Conservation (phyloP, 2,797 vertebrate species). For the Sebastes oblongus region DNA sequence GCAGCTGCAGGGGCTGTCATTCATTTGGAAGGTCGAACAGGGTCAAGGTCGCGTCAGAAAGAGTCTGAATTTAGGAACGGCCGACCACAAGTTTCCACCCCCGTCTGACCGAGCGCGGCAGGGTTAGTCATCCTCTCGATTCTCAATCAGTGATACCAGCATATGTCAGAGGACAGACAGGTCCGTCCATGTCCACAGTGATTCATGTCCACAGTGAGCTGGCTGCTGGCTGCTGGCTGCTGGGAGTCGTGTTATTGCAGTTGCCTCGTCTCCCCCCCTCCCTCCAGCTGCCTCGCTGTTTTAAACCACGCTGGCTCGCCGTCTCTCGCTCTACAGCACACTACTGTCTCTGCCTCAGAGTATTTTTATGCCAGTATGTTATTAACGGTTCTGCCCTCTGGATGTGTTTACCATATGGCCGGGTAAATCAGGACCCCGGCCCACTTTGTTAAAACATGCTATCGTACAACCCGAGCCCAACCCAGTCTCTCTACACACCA, state of each 20-base stretch:
- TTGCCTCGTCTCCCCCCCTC: slow-evolving; percentile 54
- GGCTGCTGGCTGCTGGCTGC: slow-evolving; percentile 43
- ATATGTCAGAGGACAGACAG: slow-evolving; percentile 66
- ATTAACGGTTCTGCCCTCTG: slow-evolving; percentile 49
- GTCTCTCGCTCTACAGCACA: slow-evolving; percentile 25
- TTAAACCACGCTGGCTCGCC: slow-evolving; percentile 57
- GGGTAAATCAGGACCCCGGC: slow-evolving; percentile 37
- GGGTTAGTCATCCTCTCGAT: slow-evolving; percentile 71
- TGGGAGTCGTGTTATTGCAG: slow-evolving; percentile 65
- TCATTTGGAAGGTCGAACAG: slow-evolving; percentile 61
- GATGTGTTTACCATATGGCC: slow-evolving; percentile 63
- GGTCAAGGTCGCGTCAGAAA: slow-evolving; percentile 64
- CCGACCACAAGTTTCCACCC: slow-evolving; percentile 13
- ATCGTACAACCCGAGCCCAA: not conserved
- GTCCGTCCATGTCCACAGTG: slow-evolving; percentile 63
- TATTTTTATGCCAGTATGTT: slow-evolving; percentile 59
- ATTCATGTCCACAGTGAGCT: slow-evolving; percentile 70
- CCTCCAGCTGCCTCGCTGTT: slow-evolving; percentile 64
- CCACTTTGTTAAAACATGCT: slow-evolving; percentile 26
- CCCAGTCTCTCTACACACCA: not conserved
- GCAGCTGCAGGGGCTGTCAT: slow-evolving; percentile 53
- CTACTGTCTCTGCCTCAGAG: slow-evolving; percentile 46
- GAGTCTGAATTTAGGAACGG: slow-evolving; percentile 33
- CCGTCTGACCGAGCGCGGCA: not conserved
- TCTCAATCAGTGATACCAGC: slow-evolving; percentile 73